These are phyloP conservation scores for Fistularia tabacaria DNA, from an alignment of 2,797 vertebrate species.

Conservation along the genomic window DNA sequence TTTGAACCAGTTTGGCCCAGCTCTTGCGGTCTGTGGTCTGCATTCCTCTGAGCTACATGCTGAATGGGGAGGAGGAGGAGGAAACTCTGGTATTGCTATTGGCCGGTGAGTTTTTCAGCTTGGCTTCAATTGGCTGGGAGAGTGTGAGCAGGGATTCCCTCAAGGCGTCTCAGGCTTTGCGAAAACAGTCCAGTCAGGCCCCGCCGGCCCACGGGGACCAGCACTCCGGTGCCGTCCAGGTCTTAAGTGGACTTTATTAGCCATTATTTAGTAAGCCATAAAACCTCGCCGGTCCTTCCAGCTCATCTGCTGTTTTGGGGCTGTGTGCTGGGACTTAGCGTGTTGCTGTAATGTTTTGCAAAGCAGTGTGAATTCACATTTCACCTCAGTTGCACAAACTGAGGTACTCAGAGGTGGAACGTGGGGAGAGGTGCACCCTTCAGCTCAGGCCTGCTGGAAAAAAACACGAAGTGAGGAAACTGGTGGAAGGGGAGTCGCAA, in stretches of 20 bases:
- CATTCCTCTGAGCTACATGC: slow-evolving; percentile 14
- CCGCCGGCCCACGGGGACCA: slow-evolving; percentile 32
- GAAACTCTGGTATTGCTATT: slow-evolving; percentile 36
- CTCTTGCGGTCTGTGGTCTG: slow-evolving; percentile 7
- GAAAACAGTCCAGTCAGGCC: slow-evolving; percentile 36
- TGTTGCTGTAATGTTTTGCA: slow-evolving; percentile 15
- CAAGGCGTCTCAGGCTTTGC: slow-evolving; percentile 32
- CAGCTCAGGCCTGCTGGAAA: slow-evolving; percentile 17
- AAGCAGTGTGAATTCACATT: slow-evolving; percentile 4
- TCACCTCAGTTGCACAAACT: neutral
- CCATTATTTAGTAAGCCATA: slow-evolving; percentile 5
- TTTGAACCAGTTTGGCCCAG: neutral
- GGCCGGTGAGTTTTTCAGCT: slow-evolving; percentile 30
- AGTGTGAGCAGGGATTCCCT: slow-evolving; percentile 46
- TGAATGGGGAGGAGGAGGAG: slow-evolving; percentile 27
- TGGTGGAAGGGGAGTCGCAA: slow-evolving; percentile 33
- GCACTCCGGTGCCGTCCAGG: slow-evolving; percentile 7
- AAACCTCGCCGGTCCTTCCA: slow-evolving; percentile 1
- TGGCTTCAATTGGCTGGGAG: slow-evolving; percentile 48
- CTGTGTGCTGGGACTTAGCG: slow-evolving; percentile 11
- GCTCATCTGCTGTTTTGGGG: neutral
- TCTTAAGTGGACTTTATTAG: slow-evolving; percentile 6
- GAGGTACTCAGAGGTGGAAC: slow-evolving; percentile 6
- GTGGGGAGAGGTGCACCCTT: neutral
- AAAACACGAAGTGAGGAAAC: slow-evolving; percentile 37